These are phyloP conservation scores for Heterohyrax brucei DNA, from an alignment of 2,797 vertebrate genomes.

Conservation along the genomic window DNA sequence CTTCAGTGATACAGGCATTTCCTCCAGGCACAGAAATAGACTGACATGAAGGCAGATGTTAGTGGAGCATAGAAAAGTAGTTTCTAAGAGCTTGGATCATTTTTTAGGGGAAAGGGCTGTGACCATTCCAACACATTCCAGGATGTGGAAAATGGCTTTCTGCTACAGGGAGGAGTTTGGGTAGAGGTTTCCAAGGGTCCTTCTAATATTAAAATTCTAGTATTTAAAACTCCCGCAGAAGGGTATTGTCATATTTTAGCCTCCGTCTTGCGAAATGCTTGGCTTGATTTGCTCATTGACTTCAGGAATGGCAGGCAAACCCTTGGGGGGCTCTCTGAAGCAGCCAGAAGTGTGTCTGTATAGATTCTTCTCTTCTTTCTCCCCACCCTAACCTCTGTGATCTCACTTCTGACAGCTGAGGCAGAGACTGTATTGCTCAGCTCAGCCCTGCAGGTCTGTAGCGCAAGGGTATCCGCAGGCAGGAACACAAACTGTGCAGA, in stretches of 20 bases:
- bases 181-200: neutral
- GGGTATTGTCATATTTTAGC: neutral
- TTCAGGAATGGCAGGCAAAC: neutral
- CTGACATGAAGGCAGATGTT: neutral
- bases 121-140: neutral
- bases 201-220: constrained; percentile 32
- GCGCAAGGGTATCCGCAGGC: neutral
- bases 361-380: neutral
- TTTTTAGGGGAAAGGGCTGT: neutral
- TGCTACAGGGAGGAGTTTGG: constrained; percentile 5
- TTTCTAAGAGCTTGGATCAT: constrained; percentile 30
- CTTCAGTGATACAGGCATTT: neutral
- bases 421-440: neutral
- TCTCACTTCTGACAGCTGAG: neutral
- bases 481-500: neutral
- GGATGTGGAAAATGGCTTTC: constrained; percentile 1
- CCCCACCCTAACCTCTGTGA: too few species aligned
- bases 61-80: neutral
- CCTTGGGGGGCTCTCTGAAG: neutral
- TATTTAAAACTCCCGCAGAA: neutral
- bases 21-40: constrained; percentile 31
- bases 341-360: neutral
- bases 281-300: constrained; percentile 14
- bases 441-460: neutral
- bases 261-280: neutral